Base-by-base conservation (phyloP, 2,888 invertebrate genomes). In the Andrena chrysosceles region DNA sequence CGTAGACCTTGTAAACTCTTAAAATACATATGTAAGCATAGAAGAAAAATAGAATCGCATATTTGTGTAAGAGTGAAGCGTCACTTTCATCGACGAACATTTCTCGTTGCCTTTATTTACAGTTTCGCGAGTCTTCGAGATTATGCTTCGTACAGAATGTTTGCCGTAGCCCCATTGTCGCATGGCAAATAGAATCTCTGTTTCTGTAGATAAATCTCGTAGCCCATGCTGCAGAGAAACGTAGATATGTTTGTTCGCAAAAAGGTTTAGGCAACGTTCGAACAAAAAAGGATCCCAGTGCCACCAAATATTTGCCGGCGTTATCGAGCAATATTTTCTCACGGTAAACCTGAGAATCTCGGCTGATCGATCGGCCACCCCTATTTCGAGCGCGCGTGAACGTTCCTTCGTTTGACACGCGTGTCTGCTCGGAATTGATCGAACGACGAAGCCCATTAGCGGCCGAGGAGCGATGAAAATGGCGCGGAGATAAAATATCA, bases 401-500 rank as follows among this genome's bases (percentile, higher is more conserved):
- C 69, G 60, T 72, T 81, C 72, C 56, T 71, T 54, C 62, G 31
- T 3, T 42, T 26, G 49, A 71, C 33, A 31, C 20, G 59, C 54
- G 31, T 48, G 52, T 35, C 56, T 29, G 49, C 56, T 13, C 49
- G 64, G 10, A 63, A 52, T 85, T 84, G 85, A 89, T 88, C 84
- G 83, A 84, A 76, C 63, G 68, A 48, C 29, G 52, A 48, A 63
- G 77, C 42, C 79, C 83, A 89, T 86, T 86, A 88, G 73, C 81
- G 66, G 63, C 63, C 68, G 84, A 83, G 83, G 81, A 88, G 85
- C 81, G 77, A 52, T 59, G 64, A 62, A 79, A 83, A 75, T 52
- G 83, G 49, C 62, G 6, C 33, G 7, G 63, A 79, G 86, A 90
- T 90, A 86, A 89, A 89, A 86, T 85, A 77, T 81, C 78, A 10